These are phyloP conservation scores for Monomorium pharaonis DNA, from an alignment of 1,140 invertebrate species.

Conservation along the genomic window DNA sequence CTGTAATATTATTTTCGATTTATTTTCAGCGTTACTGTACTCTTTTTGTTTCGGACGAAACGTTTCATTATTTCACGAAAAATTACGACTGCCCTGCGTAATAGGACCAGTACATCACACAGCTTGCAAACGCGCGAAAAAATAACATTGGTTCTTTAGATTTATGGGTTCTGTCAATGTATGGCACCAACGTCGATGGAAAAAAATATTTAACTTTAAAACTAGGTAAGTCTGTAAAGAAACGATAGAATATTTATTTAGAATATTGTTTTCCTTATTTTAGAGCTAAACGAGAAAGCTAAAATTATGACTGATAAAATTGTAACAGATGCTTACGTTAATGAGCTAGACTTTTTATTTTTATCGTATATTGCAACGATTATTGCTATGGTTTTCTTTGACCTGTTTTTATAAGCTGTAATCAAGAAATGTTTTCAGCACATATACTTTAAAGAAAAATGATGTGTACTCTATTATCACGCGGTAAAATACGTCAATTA, in stretches of 20 bases:
- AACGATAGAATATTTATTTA: background rate
- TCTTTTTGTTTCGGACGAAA: slow-evolving; percentile 49
- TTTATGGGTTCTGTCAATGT: slow-evolving; percentile 40
- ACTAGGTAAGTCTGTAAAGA: background rate
- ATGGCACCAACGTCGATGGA: slow-evolving; percentile 31
- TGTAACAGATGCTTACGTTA: background rate
- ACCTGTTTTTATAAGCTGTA: background rate
- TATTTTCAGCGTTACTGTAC: background rate
- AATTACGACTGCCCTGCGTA: slow-evolving; percentile 64
- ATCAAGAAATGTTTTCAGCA: background rate
- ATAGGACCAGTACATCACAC: slow-evolving; percentile 62
- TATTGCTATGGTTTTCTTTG: background rate
- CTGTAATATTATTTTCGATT: slow-evolving; percentile 3
- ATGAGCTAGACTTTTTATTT: background rate
- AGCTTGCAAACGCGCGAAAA: slow-evolving; percentile 63
- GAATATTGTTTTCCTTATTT: background rate
- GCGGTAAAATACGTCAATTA: background rate
- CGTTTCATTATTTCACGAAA: slow-evolving; percentile 69
- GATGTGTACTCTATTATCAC: background rate
- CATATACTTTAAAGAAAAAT: background rate
- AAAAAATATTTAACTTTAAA: slow-evolving; percentile 45
- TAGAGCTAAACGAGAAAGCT: background rate
- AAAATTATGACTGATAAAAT: background rate
- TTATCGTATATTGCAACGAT: background rate
- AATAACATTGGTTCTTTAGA: slow-evolving; percentile 59